phyloP scores from a whole-genome alignment of 2,888 invertebrate species.

The Acleris laterana region DNA sequence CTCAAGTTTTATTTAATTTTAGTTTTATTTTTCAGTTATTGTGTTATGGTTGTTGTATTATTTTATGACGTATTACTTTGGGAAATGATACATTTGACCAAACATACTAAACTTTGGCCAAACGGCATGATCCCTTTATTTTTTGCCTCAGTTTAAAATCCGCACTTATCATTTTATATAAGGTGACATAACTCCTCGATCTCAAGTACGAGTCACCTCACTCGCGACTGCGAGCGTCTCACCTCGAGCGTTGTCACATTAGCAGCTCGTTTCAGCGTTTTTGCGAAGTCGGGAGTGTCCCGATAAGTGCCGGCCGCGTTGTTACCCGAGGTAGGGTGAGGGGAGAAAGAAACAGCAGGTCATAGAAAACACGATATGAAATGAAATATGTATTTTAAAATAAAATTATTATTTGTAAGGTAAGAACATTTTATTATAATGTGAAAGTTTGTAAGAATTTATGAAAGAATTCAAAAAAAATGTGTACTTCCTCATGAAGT shows the following conservation, averaged over 20 bases:
- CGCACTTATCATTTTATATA: not conserved
- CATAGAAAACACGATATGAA: not conserved
- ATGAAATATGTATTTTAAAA: not conserved
- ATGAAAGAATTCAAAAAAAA: too few relatives aligned
- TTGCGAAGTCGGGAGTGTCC: constrained; percentile 21
- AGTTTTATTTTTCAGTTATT: too few relatives aligned
- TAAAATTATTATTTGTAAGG: too few relatives aligned
- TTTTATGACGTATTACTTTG: too few relatives aligned
- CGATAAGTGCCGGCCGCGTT: constrained; percentile 15
- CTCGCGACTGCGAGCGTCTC: not conserved
- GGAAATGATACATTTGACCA: too few relatives aligned
- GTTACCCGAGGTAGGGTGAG: constrained; percentile 9
- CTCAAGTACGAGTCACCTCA: not conserved
- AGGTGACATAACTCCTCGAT: not conserved
- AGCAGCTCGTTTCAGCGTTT: constrained; percentile 27
- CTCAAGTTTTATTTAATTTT: too few relatives aligned
- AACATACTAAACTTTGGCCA: too few relatives aligned
- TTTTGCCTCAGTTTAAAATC: not conserved
- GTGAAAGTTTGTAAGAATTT: too few relatives aligned
- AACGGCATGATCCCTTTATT: too few relatives aligned
- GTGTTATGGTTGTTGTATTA: too few relatives aligned
- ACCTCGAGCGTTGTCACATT: constrained; percentile 28
- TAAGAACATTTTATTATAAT: too few relatives aligned
- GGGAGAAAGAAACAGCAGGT: not conserved
- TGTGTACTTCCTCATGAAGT: too few relatives aligned